Evolutionary conservation across 1,140 invertebrate genomes (phyloP).

Genomic region (Papilio polyxenes): DNA sequence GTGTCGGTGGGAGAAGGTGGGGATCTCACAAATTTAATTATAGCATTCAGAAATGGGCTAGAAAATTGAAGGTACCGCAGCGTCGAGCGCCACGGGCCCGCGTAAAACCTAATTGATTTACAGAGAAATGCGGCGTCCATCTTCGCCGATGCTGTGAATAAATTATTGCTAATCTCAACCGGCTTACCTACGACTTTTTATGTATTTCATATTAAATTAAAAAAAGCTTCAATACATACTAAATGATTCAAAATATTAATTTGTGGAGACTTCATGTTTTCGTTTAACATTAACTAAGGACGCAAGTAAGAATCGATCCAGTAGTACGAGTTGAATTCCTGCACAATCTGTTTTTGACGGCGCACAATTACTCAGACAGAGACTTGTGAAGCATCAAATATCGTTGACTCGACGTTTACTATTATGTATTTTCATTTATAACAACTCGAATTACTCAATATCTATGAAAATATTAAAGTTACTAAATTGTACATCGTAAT

Average conservation of each 20-base stretch:
- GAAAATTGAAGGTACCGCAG: constrained; percentile 70
- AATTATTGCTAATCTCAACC: constrained; percentile 47
- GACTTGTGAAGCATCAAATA: not conserved
- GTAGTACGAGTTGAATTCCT: not conserved
- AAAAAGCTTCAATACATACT: not conserved
- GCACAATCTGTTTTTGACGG: not conserved
- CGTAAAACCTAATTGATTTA: constrained; percentile 70
- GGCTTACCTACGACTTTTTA: not conserved
- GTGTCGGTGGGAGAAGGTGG: constrained; percentile 46
- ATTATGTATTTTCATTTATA: not conserved
- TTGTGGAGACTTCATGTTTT: too few relatives aligned
- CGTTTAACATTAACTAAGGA: not conserved
- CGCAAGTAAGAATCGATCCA: not conserved
- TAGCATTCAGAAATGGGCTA: constrained; percentile 75
- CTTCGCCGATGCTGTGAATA: constrained; percentile 41
- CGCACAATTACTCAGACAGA: not conserved
- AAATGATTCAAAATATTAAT: too few relatives aligned
- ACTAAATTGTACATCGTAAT: not conserved
- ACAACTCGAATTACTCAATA: not conserved
- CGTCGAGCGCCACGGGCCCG: constrained; percentile 51
- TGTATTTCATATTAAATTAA: not conserved
- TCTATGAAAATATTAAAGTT: not conserved
- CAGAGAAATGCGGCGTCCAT: constrained; percentile 52
- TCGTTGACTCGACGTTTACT: not conserved
- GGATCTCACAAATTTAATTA: constrained; percentile 73